A percentile compares a stretch with the other conserved stretches of the same genome.
These are phyloP conservation scores for Harpalus rubripes DNA, from an alignment of 2,888 invertebrate genomes.

Conservation along the genomic window DNA sequence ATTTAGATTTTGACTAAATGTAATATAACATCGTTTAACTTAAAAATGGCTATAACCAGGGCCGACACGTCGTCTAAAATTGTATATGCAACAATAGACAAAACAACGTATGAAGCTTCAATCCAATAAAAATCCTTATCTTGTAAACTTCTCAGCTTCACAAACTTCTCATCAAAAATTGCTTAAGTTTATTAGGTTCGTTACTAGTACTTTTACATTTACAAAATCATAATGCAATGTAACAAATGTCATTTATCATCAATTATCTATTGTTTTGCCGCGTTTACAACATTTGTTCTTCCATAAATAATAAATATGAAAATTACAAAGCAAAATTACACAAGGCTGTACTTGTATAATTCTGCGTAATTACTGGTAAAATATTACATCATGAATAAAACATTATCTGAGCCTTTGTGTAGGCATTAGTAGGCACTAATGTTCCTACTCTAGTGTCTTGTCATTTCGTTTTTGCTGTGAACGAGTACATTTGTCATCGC, in stretches of 20 bases:
- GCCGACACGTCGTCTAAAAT: too few relatives aligned
- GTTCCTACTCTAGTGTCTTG: slow-evolving; percentile 1
- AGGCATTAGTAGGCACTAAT: slow-evolving; percentile 42
- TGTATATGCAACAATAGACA: too few relatives aligned
- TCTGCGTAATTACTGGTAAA: slow-evolving; percentile 42
- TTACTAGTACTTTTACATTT: too few relatives aligned
- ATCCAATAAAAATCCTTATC: too few relatives aligned
- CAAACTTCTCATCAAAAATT: too few relatives aligned
- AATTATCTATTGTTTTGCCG: neutral
- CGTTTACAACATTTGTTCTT: neutral
- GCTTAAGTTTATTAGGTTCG: too few relatives aligned
- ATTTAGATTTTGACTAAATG: too few relatives aligned
- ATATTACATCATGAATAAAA: slow-evolving; percentile 46
- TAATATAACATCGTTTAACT: too few relatives aligned
- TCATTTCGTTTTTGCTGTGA: slow-evolving; percentile 3
- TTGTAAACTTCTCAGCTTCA: too few relatives aligned
- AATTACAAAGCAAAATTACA: slow-evolving; percentile 14
- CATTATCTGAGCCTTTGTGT: slow-evolving; percentile 22
- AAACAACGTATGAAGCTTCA: too few relatives aligned
- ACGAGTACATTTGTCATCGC: slow-evolving; percentile 47
- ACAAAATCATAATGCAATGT: neutral
- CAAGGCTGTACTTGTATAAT: slow-evolving; percentile 24
- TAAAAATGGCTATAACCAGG: too few relatives aligned
- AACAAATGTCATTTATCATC: neutral
- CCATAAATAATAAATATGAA: slow-evolving; percentile 13